Conservation (phyloP, 2,888 invertebrate species). For the Baronia brevicornis region DNA sequence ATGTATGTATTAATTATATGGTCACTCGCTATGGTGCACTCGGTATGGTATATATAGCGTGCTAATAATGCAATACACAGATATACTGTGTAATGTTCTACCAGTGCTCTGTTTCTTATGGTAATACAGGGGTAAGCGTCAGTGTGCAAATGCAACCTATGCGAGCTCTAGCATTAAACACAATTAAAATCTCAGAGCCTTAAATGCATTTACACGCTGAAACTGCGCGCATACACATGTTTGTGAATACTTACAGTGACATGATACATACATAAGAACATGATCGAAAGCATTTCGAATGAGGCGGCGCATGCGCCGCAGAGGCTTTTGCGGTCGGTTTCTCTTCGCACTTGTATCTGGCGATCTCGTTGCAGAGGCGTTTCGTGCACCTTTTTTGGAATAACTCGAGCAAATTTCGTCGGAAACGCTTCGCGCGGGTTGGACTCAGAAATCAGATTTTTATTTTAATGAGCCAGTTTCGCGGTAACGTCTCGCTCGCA, state of each 20-base stretch:
- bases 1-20: too few species aligned
- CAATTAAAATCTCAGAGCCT: conserved; percentile 21
- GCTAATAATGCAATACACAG: conserved; percentile 55
- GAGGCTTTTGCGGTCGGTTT: conserved; percentile 64
- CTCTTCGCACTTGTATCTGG: conserved; percentile 61
- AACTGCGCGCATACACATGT: conserved; percentile 8
- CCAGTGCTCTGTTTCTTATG: conserved; percentile 45
- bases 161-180: conserved; percentile 28
- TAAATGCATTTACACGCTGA: too few species aligned
- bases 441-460: conserved; percentile 70
- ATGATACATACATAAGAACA: conserved; percentile 22
- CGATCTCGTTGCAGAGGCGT: conserved; percentile 60
- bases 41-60: conserved; percentile 45
- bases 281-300: conserved; percentile 39
- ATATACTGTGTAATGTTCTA: conserved; percentile 49
- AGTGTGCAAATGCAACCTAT: conserved; percentile 45
- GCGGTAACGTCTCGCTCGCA: conserved; percentile 59
- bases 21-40: conserved; percentile 54
- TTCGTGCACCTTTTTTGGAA: conserved; percentile 68
- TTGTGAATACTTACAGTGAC: conserved; percentile 21
- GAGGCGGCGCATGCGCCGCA: conserved; percentile 31
- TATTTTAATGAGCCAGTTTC: conserved; percentile 73
- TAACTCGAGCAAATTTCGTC: conserved; percentile 73
- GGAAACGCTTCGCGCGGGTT: conserved; percentile 60
- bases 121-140: conserved; percentile 39